phyloP scores from a whole-genome alignment of 2,113 vertebrate species.

The Nansenia antarctica region DNA sequence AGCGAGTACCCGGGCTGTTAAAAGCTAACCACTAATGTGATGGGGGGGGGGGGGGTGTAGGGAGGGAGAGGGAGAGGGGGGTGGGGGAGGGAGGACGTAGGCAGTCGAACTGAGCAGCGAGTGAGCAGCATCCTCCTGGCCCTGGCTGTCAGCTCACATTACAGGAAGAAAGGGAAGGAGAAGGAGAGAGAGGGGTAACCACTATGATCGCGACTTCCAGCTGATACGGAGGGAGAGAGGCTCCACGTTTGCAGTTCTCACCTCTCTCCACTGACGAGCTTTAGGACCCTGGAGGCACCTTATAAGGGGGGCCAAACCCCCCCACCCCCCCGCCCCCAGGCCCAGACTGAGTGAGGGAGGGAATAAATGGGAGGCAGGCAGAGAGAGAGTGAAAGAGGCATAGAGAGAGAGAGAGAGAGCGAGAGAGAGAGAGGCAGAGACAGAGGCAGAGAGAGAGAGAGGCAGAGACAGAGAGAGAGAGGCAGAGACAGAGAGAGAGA shows the following conservation, averaged over 20 bases:
- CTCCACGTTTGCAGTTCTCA: neutral
- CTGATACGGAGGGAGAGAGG: neutral
- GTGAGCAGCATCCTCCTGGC: neutral
- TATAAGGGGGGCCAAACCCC: neutral
- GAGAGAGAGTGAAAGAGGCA: too few species aligned
- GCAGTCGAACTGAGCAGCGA: neutral
- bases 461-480: too few species aligned
- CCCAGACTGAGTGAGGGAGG: constrained; percentile 1
- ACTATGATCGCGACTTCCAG: neutral
- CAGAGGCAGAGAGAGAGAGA: too few species aligned
- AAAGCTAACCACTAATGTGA: neutral
- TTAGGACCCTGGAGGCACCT: neutral
- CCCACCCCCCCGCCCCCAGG: neutral
- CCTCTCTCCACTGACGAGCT: neutral
- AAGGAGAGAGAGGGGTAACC: neutral
- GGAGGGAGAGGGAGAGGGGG: neutral
- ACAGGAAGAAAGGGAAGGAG: constrained; percentile 4
- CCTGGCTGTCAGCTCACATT: constrained; percentile 7
- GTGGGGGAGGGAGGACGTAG: too few species aligned
- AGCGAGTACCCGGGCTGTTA: neutral
- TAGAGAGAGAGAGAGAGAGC: too few species aligned
- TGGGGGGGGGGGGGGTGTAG: neutral
- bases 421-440: too few species aligned
- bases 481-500: too few species aligned
- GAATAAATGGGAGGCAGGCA: neutral